Conservation (phyloP, 2,797 vertebrate genomes). For the Poecilia gillii region DNA sequence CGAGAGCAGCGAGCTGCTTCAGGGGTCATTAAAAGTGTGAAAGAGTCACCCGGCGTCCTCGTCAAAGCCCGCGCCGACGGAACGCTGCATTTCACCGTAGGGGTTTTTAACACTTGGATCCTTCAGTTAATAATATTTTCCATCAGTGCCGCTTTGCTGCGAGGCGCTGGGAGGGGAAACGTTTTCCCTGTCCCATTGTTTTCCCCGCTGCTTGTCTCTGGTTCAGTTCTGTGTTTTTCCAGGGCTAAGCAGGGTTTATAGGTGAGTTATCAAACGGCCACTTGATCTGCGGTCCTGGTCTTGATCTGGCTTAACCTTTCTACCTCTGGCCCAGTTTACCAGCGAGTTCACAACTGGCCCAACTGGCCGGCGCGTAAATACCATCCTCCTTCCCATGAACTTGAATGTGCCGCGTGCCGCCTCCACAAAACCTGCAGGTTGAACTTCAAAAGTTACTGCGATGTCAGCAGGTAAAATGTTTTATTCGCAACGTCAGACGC, state of each 20-base stretch:
- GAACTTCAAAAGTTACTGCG: background rate
- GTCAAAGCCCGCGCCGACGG: constrained; percentile 42
- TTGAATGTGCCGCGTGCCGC: constrained; percentile 9
- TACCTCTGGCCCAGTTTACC: constrained; percentile 58
- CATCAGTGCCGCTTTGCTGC: constrained; percentile 4
- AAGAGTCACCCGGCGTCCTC: constrained; percentile 59
- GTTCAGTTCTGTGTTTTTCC: background rate
- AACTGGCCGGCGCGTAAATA: constrained; percentile 23
- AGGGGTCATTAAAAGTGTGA: constrained; percentile 74
- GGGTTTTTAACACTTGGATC: constrained; percentile 5
- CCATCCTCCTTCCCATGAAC: constrained; percentile 34
- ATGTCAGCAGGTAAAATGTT: background rate
- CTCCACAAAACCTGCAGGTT: background rate
- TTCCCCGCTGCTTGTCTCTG: background rate
- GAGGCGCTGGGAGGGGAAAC: background rate
- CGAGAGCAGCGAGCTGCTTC: constrained; percentile 41
- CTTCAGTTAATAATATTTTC: constrained; percentile 22
- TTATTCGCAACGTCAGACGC: background rate
- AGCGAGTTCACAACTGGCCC: constrained; percentile 18
- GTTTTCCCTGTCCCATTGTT: background rate
- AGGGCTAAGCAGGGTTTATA: constrained; percentile 15
- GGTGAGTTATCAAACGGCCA: constrained; percentile 35
- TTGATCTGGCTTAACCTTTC: constrained; percentile 69
- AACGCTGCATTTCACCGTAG: constrained; percentile 37
- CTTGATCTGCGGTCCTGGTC: constrained; percentile 47